These are phyloP conservation scores for Physeter macrocephalus DNA, from an alignment of 2,113 vertebrate genomes.

Conservation along the genomic window DNA sequence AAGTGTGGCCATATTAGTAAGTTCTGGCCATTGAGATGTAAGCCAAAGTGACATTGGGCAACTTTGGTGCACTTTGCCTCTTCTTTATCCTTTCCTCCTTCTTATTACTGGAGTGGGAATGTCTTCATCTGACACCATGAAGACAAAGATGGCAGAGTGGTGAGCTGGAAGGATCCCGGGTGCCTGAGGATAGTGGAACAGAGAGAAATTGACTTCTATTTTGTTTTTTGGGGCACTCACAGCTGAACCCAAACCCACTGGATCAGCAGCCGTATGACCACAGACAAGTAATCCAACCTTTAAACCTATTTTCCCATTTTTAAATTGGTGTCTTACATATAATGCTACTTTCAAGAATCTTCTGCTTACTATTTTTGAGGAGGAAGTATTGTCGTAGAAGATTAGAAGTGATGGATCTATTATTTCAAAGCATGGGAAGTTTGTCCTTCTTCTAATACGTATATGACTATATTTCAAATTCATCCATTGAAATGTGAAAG, in stretches of 20 bases:
- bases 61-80: background rate
- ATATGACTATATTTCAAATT: background rate
- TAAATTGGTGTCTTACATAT: background rate
- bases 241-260: background rate
- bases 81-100: background rate
- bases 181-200: background rate
- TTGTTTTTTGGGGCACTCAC: background rate
- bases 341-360: background rate
- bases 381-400: background rate
- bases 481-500: background rate
- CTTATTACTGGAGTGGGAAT: background rate
- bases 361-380: background rate
- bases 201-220: background rate
- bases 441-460: background rate
- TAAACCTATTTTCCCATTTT: background rate
- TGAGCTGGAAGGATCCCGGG: background rate
- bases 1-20: background rate
- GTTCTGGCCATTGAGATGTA: background rate
- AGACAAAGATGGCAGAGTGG: background rate
- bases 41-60: background rate
- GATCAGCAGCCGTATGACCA: background rate
- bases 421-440: background rate
- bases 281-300: background rate
- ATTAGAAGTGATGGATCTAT: background rate
- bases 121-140: background rate